A percentile compares a stretch with the other conserved stretches of the same genome.
Conservation (phyloP, 1,140 invertebrate species). For the Lutraria rhynchaena region DNA sequence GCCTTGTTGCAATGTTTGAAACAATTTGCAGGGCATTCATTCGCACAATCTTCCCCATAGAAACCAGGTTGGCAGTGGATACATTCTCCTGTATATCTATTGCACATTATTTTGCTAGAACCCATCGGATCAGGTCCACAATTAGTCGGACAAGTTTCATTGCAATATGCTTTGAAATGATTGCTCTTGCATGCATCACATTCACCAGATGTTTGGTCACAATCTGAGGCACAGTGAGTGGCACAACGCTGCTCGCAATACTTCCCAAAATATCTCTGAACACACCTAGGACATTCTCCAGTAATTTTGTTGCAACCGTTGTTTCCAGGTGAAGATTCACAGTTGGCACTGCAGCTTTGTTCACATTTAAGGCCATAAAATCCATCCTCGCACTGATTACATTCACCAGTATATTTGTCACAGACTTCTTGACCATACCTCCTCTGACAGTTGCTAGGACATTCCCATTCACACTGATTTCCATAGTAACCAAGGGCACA, state of each 20-base stretch:
- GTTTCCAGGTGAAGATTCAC: neutral
- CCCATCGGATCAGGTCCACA: neutral
- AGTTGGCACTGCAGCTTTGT: neutral
- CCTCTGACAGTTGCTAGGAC: neutral
- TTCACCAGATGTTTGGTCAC: conserved; percentile 10
- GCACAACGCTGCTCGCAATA: neutral
- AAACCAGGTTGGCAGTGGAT: conserved; percentile 12
- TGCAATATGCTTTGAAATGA: neutral
- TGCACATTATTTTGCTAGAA: conserved; percentile 1
- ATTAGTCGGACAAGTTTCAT: neutral
- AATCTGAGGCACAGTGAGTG: conserved; percentile 13
- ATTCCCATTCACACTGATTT: neutral
- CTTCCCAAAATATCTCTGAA: conserved; percentile 19
- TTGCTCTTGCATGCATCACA: conserved; percentile 38
- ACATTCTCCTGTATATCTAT: conserved; percentile 26
- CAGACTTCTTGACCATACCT: neutral
- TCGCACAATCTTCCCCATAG: conserved; percentile 9
- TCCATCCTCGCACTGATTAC: neutral
- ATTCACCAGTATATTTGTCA: neutral
- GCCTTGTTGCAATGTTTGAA: neutral
- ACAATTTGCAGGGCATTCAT: conserved; percentile 1
- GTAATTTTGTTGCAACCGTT: conserved; percentile 1
- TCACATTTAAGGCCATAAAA: conserved; percentile 8
- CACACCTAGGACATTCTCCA: conserved; percentile 11
- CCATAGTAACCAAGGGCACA: conserved; percentile 14